phyloP scores from a whole-genome alignment of 2,797 vertebrate genomes.

The Darevskia nairensis region DNA sequence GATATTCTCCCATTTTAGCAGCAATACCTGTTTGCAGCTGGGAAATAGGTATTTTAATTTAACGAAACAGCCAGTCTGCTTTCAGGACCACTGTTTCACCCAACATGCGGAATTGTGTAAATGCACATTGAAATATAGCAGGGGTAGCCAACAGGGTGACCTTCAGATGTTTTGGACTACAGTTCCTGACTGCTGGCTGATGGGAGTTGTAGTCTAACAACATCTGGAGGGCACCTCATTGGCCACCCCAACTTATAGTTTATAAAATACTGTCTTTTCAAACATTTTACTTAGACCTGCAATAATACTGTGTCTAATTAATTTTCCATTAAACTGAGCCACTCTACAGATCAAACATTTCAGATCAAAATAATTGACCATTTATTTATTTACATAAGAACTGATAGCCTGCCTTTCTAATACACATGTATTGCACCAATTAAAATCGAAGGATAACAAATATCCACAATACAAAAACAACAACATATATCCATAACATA shows the following conservation, averaged over 20 bases:
- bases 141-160: no score
- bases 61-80: neutral
- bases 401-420: no score
- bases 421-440: no score
- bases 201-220: no score
- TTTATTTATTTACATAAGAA: no score
- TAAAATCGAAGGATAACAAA: no score
- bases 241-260: neutral
- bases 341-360: neutral
- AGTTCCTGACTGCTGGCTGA: no score
- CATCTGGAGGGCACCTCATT: no score
- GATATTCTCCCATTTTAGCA: neutral
- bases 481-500: no score
- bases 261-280: neutral
- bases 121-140: neutral
- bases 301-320: neutral
- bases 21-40: neutral
- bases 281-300: neutral
- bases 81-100: neutral
- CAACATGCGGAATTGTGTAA: neutral
- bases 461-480: no score
- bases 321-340: neutral
- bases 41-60: neutral
- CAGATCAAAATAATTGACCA: neutral
- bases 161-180: no score